These are phyloP conservation scores for Paramormyrops kingsleyae DNA, from an alignment of 2,113 vertebrate species.

Conservation along the genomic window DNA sequence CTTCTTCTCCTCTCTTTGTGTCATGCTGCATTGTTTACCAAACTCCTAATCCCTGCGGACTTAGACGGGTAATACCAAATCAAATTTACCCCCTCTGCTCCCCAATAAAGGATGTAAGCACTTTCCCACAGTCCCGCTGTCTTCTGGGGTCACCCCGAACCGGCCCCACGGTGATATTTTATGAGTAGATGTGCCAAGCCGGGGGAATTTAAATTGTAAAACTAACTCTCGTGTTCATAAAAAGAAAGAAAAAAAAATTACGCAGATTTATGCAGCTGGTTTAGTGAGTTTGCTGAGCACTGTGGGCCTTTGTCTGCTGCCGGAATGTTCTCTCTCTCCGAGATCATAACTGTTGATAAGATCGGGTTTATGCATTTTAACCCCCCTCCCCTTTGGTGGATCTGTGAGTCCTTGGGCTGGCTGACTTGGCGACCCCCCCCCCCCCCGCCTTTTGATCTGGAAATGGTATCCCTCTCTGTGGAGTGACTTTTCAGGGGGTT, in stretches of 20 bases:
- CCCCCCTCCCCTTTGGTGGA: background rate
- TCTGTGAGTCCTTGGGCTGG: background rate
- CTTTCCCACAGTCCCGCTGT: conserved; percentile 16
- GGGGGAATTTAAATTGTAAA: conserved; percentile 1
- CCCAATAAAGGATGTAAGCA: background rate
- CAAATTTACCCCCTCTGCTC: background rate
- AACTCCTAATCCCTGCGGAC: conserved; percentile 11
- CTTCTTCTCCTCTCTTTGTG: background rate
- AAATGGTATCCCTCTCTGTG: background rate
- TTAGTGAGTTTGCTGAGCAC: background rate
- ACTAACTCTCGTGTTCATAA: background rate
- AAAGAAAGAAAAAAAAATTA: background rate
- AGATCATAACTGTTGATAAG: conserved; percentile 5
- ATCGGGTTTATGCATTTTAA: background rate
- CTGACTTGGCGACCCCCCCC: background rate
- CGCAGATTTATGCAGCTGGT: background rate
- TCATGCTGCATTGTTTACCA: conserved; percentile 14
- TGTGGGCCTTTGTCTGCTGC: background rate
- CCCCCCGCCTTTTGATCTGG: background rate
- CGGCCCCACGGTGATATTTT: background rate
- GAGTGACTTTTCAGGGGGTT: background rate
- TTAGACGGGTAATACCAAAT: background rate
- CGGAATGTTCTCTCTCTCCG: background rate
- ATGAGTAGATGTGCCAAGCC: background rate
- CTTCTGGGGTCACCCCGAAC: background rate